Base-by-base conservation (phyloP, 2,888 invertebrate species). In the Leptopilina drosophilae region DNA sequence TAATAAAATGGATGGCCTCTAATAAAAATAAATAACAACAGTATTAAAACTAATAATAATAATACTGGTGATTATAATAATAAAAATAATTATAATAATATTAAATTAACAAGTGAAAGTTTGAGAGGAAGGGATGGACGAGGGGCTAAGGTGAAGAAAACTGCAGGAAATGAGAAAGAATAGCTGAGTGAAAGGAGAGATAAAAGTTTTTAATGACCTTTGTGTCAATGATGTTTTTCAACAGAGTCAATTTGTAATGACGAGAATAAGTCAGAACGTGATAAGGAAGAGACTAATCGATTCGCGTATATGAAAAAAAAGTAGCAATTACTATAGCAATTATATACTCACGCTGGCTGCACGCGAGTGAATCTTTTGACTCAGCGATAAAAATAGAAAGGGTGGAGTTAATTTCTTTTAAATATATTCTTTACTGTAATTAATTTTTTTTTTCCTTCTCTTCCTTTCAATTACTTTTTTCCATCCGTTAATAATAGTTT, bases 331-430 rank as follows among this genome's bases (percentile, higher is more conserved):
- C 67, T 49, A 46, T 46, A 6, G 69, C 26, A 69, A 69, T 69
- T 69, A 59, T 59, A 59, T 59, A 69, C 69, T 26, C 26, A 56
- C 53, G 53, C 69, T 49, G 69, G 4, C 26, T 69, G 33, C 69
- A 69, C 69, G 53, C 53, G 53, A 69, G 26, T 69, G n/a, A 26
- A 69, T 56, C 69, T 69, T 46, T 67, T 56, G 53, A 69, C 53
- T 69, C 69, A 69, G 69, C 49, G 49, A n/a, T 56, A 69, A 69
- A 56, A 56, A 69, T 69, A 56, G 26, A 53, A 69, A 69, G 53
- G 69, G 69, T 53, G 53, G 33, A 49, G 53, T 53, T 69, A 5
- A 33, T 26, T 49, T 53, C 20, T 53, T 69, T 53, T 69, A 14
- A 56, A 53, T 26, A 53, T 53, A 53, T 53, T 53, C 33, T 53